Evolutionary conservation across 2,797 vertebrate species (phyloP), one percentile per base, ranked within the genome.

Genomic region (Phoeniculus purpureus): DNA sequence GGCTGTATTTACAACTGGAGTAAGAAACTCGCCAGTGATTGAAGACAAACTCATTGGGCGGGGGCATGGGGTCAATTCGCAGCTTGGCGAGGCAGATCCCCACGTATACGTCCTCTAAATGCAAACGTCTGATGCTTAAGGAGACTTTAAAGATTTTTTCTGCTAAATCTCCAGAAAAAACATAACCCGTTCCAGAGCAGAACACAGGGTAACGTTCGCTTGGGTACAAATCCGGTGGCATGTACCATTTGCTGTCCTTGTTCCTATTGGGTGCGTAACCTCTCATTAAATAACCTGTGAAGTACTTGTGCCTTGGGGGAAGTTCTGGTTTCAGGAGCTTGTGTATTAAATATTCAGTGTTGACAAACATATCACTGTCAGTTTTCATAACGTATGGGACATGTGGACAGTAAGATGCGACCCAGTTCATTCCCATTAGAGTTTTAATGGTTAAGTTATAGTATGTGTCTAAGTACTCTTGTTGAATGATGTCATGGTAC

Each of bases 361-460:
- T 99, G 92, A 99, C 98, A 71, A 99, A 99, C 99, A 99, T 98
- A 94, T 99, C 99, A 3, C 98, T 99, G 97, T 99, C 99, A 0
- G 99, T 99, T 97, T 99, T 99, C 99, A 99, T 99, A 81, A 99
- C 98, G 2, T 99, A 99, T 0, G 97, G 97, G 78, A 98, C 98
- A 7, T 62, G 94, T 5, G 98, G 98, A 89, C 99, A 99, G 84
- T 99, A 97, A 14, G 97, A 97, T 26, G 98, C 98, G 77, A 99
- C 98, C 99, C 99, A 99, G 96, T 99, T 98, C 98, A 99, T 98
- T 73, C 99, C 99, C 99, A 99, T 99, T 64, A 99, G 89, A 8
- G 99, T 99, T 97, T 99, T 99, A 66, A 98, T 98, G 22, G 99
- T 99, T 91, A 99, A 97, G 92, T 99, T 99, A 73, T 99, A 98